These are phyloP conservation scores for Cremastobaeus sp. DNA, from an alignment of 2,888 invertebrate species.

Conservation along the genomic window DNA sequence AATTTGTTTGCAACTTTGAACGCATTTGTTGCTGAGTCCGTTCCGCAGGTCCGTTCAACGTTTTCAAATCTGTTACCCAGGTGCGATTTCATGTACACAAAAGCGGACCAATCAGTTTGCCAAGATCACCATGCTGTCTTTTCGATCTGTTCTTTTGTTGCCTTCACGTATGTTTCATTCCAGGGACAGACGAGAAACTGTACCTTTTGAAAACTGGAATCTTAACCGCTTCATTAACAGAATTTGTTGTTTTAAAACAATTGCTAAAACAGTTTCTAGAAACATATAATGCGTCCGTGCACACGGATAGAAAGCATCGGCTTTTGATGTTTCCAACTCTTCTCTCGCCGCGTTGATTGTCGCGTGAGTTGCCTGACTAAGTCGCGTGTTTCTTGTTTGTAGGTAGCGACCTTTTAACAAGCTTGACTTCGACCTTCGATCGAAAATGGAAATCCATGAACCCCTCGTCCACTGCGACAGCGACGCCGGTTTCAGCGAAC, in stretches of 20 bases:
- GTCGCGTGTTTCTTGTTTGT: conserved; percentile 72
- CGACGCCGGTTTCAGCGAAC: conserved; percentile 52
- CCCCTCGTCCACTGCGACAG: conserved; percentile 75
- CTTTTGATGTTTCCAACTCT: conserved; percentile 66
- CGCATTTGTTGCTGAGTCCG: no score
- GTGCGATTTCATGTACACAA: no score
- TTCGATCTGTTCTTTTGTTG: conserved; percentile 23
- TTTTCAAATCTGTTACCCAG: no score
- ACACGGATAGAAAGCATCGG: conserved; percentile 41
- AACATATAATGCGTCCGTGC: conserved; percentile 30
- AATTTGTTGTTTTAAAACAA: conserved; percentile 18
- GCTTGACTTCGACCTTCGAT: conserved; percentile 91
- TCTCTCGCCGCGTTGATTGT: no score
- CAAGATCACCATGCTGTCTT: conserved; percentile 13
- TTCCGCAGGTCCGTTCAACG: no score
- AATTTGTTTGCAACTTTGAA: conserved; percentile 13
- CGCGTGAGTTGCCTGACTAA: no score
- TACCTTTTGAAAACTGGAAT: conserved; percentile 14
- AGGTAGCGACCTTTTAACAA: conserved; percentile 91
- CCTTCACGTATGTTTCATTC: conserved; percentile 21
- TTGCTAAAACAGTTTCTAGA: conserved; percentile 10
- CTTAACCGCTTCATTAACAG: conserved; percentile 35
- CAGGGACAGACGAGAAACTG: conserved; percentile 27
- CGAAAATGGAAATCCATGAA: conserved; percentile 88
- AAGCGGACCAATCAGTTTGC: no score